Conservation (phyloP, 2,797 vertebrate species). For the Gymnothorax reevesii region DNA sequence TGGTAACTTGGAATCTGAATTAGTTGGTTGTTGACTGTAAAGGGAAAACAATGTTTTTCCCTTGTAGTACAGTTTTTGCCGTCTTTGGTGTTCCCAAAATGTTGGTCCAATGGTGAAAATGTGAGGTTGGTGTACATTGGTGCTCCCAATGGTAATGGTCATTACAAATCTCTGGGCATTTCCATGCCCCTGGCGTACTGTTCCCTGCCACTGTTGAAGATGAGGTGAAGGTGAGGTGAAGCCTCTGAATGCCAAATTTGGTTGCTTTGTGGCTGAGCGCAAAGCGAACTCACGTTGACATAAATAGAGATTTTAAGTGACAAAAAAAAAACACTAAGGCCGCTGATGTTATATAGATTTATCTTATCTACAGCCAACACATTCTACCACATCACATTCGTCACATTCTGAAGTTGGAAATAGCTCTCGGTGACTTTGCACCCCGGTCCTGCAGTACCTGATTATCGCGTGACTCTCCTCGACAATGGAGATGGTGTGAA, state of each 20-base stretch:
- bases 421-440: slow-evolving; percentile 19
- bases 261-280: not conserved
- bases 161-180: not conserved
- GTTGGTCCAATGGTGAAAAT: not conserved
- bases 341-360: not conserved
- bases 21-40: not conserved
- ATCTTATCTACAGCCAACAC: not conserved
- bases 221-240: slow-evolving; percentile 4
- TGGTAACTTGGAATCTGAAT: not conserved
- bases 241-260: not conserved
- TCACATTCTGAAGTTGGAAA: slow-evolving; percentile 7
- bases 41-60: not conserved
- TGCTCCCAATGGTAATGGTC: no score
- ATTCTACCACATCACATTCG: not conserved
- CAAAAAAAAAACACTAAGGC: not conserved
- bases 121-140: not conserved
- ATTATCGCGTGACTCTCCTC: not conserved
- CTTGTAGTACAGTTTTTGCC: not conserved
- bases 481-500: slow-evolving; percentile 45
- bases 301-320: not conserved
- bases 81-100: not conserved
- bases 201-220: not conserved
- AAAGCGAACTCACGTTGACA: not conserved
- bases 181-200: not conserved
- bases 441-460: not conserved